A percentile compares a stretch with the other conserved stretches of the same genome.
phyloP scores from a whole-genome alignment of 2,113 vertebrate species.

The Melanerpes formicivorus region DNA sequence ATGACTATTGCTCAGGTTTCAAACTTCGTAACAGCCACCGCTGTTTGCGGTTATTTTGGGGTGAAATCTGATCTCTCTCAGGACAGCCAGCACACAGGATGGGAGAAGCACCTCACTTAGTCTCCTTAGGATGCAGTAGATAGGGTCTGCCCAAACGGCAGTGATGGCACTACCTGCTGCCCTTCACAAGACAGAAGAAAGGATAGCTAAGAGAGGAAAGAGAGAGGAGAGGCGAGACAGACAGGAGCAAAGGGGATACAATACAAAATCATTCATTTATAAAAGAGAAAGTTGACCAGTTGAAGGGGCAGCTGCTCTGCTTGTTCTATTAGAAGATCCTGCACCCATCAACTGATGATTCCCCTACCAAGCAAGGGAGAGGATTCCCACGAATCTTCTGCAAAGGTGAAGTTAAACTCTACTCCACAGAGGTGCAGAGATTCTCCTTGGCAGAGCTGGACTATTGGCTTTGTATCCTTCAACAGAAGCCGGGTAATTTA shows the following conservation, averaged over 20 bases:
- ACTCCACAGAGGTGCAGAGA: background rate
- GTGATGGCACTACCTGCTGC: background rate
- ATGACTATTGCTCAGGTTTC: background rate
- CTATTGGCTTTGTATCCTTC: background rate
- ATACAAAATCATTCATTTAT: background rate
- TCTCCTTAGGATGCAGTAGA: background rate
- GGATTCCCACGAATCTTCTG: background rate
- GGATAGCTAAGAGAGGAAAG: too few relatives aligned
- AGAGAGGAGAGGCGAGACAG: too few relatives aligned
- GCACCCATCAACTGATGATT: background rate
- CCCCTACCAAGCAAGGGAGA: background rate
- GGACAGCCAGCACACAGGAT: background rate
- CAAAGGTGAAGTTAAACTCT: background rate
- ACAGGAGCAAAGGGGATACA: too few relatives aligned
- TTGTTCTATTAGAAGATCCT: background rate
- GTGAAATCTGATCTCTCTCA: conserved; percentile 31
- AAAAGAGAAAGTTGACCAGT: background rate
- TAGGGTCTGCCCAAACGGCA: background rate
- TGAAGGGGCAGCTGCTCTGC: background rate
- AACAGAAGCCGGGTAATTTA: background rate
- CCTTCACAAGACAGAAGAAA: background rate
- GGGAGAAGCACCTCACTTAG: background rate
- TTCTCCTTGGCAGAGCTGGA: background rate
- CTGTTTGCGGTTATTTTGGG: conserved; percentile 49
- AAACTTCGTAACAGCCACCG: background rate